phyloP scores from a whole-genome alignment of 1,140 invertebrate species.

The Heliconius himera region DNA sequence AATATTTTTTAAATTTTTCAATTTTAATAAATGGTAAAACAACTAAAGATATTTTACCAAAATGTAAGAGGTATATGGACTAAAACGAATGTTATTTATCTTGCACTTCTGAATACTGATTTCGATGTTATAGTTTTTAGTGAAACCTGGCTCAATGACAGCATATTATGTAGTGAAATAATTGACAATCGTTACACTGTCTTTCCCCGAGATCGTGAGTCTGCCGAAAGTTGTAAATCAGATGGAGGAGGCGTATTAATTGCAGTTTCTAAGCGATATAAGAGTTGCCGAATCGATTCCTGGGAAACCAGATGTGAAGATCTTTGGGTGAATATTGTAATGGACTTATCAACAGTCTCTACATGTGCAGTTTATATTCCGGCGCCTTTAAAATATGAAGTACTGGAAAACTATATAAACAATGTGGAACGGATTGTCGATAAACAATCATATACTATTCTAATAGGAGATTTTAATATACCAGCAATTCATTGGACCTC shows the following conservation, averaged over 20 bases:
- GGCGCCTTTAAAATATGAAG: conserved; percentile 16
- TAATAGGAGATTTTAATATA: conserved; percentile 25
- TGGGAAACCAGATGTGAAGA: conserved; percentile 27
- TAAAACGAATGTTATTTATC: conserved; percentile 19
- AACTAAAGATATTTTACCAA: conserved; percentile 15
- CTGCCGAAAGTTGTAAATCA: conserved; percentile 9
- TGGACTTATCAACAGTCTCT: conserved; percentile 8
- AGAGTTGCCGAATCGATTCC: conserved; percentile 12
- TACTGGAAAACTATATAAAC: neutral
- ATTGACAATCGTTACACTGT: conserved; percentile 21
- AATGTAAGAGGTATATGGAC: conserved; percentile 21
- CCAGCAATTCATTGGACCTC: conserved; percentile 20
- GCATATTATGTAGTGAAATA: conserved; percentile 17
- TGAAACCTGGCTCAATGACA: conserved; percentile 26
- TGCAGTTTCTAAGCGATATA: conserved; percentile 19
- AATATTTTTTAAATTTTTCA: neutral
- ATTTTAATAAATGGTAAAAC: conserved; percentile 9
- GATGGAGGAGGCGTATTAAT: conserved; percentile 23
- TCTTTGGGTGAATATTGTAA: conserved; percentile 24
- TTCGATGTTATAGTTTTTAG: conserved; percentile 23
- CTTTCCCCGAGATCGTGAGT: conserved; percentile 19
- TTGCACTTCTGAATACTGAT: conserved; percentile 6
- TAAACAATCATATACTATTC: conserved; percentile 9
- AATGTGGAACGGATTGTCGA: conserved; percentile 23
- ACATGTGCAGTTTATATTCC: conserved; percentile 18